phyloP scores from a whole-genome alignment of 2,797 vertebrate genomes.

The Lithobates pipiens region DNA sequence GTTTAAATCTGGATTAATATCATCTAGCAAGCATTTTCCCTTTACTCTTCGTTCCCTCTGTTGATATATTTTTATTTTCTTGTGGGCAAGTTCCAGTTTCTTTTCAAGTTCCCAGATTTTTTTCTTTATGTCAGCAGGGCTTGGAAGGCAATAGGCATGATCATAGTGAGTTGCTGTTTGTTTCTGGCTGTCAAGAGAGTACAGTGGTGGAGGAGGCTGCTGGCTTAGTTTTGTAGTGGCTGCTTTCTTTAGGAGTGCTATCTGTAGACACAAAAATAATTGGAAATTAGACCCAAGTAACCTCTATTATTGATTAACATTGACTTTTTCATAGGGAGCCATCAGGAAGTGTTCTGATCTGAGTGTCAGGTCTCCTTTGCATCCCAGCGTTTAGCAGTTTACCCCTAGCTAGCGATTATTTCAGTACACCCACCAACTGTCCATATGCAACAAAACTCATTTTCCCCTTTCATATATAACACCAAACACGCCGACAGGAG shows the following conservation, averaged over 20 bases:
- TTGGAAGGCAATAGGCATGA: conserved; percentile 50
- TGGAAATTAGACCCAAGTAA: not conserved
- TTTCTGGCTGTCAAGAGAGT: not conserved
- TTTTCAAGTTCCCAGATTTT: conserved; percentile 56
- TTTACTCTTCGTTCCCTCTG: conserved; percentile 47
- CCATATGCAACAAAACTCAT: too few species aligned
- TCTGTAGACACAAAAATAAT: not conserved
- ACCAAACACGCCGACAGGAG: too few species aligned
- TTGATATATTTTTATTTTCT: conserved; percentile 56
- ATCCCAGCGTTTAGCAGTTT: too few species aligned
- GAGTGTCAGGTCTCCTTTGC: too few species aligned
- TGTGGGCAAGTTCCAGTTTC: conserved; percentile 56
- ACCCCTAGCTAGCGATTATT: too few species aligned
- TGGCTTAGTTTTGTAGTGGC: not conserved
- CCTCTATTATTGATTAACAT: too few species aligned
- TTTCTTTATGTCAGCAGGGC: conserved; percentile 36
- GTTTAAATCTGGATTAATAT: not conserved
- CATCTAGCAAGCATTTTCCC: conserved; percentile 2
- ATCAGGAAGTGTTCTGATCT: too few species aligned
- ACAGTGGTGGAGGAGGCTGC: not conserved
- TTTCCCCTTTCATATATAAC: too few species aligned
- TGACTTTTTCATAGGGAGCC: too few species aligned
- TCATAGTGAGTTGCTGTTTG: not conserved
- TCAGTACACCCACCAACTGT: too few species aligned
- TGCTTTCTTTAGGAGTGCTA: not conserved